Percentiles rank a stretch among this genome's conserved stretches.
phyloP scores from a whole-genome alignment of 1,140 invertebrate genomes.

The Drosophila suzukii region DNA sequence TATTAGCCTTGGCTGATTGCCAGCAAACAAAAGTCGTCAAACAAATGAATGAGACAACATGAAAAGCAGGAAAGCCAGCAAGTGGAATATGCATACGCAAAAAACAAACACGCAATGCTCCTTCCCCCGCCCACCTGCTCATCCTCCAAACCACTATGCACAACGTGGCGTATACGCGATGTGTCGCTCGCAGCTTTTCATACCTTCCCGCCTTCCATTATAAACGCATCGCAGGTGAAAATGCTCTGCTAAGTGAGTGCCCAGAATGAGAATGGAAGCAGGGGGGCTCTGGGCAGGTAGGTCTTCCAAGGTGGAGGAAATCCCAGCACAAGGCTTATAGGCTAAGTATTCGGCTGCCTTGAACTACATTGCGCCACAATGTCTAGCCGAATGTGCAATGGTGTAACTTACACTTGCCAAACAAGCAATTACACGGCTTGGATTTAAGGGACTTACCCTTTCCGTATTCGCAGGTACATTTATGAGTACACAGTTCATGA shows the following conservation, averaged over 20 bases:
- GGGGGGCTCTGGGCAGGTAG: slow-evolving; percentile 1
- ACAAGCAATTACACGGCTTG: slow-evolving; percentile 5
- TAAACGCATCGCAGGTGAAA: slow-evolving; percentile 38
- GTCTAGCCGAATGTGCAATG: slow-evolving; percentile 40
- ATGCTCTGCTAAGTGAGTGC: slow-evolving; percentile 42
- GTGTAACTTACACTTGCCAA: slow-evolving; percentile 13
- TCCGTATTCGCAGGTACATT: background rate
- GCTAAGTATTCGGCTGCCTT: slow-evolving; percentile 31
- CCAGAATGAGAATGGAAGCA: background rate
- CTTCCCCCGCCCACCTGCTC: slow-evolving; percentile 1
- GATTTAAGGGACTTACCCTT: background rate
- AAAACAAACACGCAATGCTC: slow-evolving; percentile 32
- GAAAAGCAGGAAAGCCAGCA: slow-evolving; percentile 33
- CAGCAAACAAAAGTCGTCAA: slow-evolving; percentile 56
- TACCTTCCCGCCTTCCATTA: slow-evolving; percentile 41
- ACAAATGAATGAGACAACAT: slow-evolving; percentile 46
- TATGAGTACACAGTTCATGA: too few species aligned
- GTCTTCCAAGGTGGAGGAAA: slow-evolving; percentile 1
- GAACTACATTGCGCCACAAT: slow-evolving; percentile 56
- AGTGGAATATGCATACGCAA: slow-evolving; percentile 35
- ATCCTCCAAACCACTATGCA: slow-evolving; percentile 12
- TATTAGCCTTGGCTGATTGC: slow-evolving; percentile 61
- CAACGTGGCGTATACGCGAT: slow-evolving; percentile 54
- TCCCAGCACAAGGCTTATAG: slow-evolving; percentile 11
- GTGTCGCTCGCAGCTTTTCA: slow-evolving; percentile 14